phyloP scores from a whole-genome alignment of 2,888 invertebrate genomes.

The Chouioia cunea region DNA sequence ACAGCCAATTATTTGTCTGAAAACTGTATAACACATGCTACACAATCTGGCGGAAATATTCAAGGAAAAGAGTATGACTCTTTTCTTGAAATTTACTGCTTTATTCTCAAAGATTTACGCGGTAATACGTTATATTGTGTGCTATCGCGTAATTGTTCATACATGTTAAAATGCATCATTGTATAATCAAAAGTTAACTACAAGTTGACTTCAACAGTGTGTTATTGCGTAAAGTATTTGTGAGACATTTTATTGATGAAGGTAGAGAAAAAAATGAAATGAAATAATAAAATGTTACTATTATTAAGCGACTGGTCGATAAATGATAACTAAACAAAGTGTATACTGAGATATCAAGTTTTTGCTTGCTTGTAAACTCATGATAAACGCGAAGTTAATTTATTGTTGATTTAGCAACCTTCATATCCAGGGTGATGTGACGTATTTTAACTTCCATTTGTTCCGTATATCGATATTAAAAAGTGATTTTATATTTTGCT shows the following conservation, averaged over 20 bases:
- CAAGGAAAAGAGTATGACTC: constrained; percentile 28
- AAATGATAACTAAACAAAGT: constrained; percentile 20
- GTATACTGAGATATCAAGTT: constrained; percentile 23
- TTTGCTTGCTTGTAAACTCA: constrained; percentile 19
- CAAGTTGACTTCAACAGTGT: constrained; percentile 31
- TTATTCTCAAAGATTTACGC: constrained; percentile 30
- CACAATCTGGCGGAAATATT: constrained; percentile 30
- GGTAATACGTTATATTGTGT: constrained; percentile 27
- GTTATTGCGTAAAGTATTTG: constrained; percentile 17
- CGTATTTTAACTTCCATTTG: background rate
- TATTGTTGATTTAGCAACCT: constrained; percentile 13
- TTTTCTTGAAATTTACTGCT: constrained; percentile 24
- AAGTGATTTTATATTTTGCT: too few relatives aligned
- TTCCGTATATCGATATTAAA: background rate
- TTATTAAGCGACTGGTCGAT: constrained; percentile 19
- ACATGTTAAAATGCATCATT: constrained; percentile 21
- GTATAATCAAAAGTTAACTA: constrained; percentile 22
- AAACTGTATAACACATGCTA: constrained; percentile 25
- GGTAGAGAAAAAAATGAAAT: constrained; percentile 10
- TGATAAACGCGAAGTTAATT: constrained; percentile 14
- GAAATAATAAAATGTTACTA: constrained; percentile 22
- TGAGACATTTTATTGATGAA: constrained; percentile 21
- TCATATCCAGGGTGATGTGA: constrained; percentile 7
- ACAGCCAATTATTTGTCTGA: constrained; percentile 16
- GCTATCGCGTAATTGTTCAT: constrained; percentile 39